These are phyloP conservation scores for Crotalus helleri DNA, from an alignment of 2,113 vertebrate genomes.

Conservation along the genomic window DNA sequence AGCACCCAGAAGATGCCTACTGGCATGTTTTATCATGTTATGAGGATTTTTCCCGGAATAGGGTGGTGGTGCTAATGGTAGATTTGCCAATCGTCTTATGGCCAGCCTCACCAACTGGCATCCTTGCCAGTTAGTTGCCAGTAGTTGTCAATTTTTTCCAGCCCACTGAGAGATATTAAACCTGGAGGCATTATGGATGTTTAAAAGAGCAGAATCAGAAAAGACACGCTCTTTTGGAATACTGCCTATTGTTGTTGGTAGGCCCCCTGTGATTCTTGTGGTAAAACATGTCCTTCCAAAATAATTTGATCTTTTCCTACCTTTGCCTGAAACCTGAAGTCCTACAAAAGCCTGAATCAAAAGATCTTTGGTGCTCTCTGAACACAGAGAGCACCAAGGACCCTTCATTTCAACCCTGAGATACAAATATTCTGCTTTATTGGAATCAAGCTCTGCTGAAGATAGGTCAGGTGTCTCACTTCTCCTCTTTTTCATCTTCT, in stretches of 20 bases:
- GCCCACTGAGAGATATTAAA: neutral
- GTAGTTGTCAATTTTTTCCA: neutral
- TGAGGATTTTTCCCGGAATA: neutral
- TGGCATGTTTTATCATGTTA: neutral
- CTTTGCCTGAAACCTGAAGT: neutral
- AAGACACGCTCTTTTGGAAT: neutral
- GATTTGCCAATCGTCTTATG: neutral
- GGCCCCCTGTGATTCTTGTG: neutral
- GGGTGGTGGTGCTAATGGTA: neutral
- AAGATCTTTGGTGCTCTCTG: neutral
- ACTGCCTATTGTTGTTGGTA: neutral
- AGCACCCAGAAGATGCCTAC: neutral
- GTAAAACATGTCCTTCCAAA: neutral
- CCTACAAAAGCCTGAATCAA: neutral
- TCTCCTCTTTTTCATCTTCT: neutral
- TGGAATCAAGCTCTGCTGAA: neutral
- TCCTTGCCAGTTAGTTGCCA: neutral
- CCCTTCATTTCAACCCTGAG: neutral
- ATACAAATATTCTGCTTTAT: neutral
- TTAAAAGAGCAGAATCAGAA: neutral
- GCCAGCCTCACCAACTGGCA: neutral
- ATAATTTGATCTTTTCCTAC: neutral
- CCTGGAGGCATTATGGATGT: neutral
- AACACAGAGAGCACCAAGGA: neutral
- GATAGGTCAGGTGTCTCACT: neutral